Conservation (phyloP, 2,888 invertebrate genomes). For the Hymenopus coronatus region DNA sequence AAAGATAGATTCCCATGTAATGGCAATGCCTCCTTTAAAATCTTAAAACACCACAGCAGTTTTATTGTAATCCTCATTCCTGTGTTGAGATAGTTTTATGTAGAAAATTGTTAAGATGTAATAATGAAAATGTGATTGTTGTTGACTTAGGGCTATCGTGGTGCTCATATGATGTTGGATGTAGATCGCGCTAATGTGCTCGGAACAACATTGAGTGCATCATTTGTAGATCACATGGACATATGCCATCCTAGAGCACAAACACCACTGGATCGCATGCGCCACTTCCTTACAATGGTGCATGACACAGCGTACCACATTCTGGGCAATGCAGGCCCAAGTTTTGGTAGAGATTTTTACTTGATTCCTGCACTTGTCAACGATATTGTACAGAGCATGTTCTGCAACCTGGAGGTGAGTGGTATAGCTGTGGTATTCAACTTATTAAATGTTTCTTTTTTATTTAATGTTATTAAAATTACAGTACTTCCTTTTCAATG, state of each 20-base stretch:
- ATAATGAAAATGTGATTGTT: not conserved
- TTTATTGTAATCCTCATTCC: too few relatives aligned
- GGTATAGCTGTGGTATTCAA: not conserved
- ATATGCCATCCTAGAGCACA: slow-evolving; percentile 44
- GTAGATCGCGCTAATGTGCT: slow-evolving; percentile 74
- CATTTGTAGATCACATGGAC: slow-evolving; percentile 27
- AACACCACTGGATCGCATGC: slow-evolving; percentile 75
- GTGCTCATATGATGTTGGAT: slow-evolving; percentile 69
- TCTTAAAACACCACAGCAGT: too few relatives aligned
- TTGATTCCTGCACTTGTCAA: slow-evolving; percentile 70
- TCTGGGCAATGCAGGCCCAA: slow-evolving; percentile 72
- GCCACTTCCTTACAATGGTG: slow-evolving; percentile 71
- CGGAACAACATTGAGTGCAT: slow-evolving; percentile 46
- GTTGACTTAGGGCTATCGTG: slow-evolving; percentile 57
- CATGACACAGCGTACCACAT: slow-evolving; percentile 81
- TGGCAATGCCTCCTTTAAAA: too few relatives aligned
- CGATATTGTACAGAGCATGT: slow-evolving; percentile 69
- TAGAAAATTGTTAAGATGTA: not conserved
- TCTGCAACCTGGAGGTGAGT: slow-evolving; percentile 62
- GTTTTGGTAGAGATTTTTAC: slow-evolving; percentile 85
- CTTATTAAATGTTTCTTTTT: too few relatives aligned
- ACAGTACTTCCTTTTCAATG: too few relatives aligned
- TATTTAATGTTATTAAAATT: too few relatives aligned
- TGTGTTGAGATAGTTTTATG: too few relatives aligned
- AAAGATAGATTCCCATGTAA: too few relatives aligned